These are phyloP conservation scores for Oncorhynchus clarkii DNA, from an alignment of 2,113 vertebrate genomes.

Conservation along the genomic window DNA sequence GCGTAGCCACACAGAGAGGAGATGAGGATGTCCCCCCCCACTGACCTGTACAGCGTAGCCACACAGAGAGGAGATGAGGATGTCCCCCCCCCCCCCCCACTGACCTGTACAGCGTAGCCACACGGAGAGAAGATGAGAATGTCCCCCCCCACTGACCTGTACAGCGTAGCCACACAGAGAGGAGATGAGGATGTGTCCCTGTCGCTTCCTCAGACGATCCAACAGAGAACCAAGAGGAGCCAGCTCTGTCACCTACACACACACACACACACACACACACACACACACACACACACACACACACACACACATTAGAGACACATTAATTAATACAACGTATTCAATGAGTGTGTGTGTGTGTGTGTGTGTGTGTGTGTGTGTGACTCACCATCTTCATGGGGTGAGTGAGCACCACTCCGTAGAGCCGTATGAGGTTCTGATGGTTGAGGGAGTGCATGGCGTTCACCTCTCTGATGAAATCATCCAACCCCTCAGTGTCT, in stretches of 20 bases:
- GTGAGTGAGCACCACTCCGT: conserved; percentile 92
- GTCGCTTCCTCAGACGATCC: conserved; percentile 92
- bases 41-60: too few relatives aligned
- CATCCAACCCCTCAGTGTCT: conserved; percentile 89
- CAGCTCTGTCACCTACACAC: conserved; percentile 86
- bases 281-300: too few relatives aligned
- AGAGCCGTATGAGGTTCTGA: conserved; percentile 92
- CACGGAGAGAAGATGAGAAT: too few relatives aligned
- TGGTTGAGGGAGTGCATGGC: conserved; percentile 97
- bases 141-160: neutral
- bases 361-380: neutral
- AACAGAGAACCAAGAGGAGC: conserved; percentile 90
- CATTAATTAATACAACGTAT: too few relatives aligned
- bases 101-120: too few relatives aligned
- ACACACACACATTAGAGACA: too few relatives aligned
- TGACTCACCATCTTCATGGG: conserved; percentile 96
- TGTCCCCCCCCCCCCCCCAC: too few relatives aligned
- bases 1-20: too few relatives aligned
- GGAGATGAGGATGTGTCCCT: conserved; percentile 89
- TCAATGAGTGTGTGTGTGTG: too few relatives aligned
- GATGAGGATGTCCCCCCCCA: too few relatives aligned
- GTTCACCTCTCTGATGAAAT: conserved; percentile 97
- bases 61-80: too few relatives aligned
- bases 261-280: neutral
- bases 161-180: neutral